phyloP scores from a whole-genome alignment of 2,888 invertebrate genomes.

The Synergus japonicus region DNA sequence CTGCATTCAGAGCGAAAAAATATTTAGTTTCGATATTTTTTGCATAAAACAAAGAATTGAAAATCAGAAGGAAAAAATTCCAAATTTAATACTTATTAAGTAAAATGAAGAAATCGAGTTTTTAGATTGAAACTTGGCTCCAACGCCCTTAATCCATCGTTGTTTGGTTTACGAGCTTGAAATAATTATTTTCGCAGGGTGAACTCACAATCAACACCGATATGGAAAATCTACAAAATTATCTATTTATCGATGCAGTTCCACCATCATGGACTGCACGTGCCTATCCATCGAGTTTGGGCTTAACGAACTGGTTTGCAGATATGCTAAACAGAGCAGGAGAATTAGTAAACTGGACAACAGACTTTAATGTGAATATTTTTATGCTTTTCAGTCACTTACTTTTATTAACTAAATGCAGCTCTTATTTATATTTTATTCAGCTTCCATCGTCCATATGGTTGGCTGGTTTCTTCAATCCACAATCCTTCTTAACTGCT shows the following conservation, averaged over 20 bases:
- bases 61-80: no score
- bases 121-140: no score
- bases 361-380: constrained; percentile 85
- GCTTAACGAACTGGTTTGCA: constrained; percentile 91
- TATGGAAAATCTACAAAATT: constrained; percentile 92
- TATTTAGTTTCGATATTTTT: no score
- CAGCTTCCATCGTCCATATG: constrained; percentile 92
- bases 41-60: no score
- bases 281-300: constrained; percentile 93
- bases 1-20: no score
- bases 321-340: constrained; percentile 89
- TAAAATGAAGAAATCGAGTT: no score
- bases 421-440: constrained; percentile 43
- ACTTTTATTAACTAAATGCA: background rate
- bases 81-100: no score
- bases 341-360: constrained; percentile 92
- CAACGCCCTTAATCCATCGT: no score
- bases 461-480: constrained; percentile 97
- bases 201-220: constrained; percentile 94
- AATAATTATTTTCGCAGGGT: constrained; percentile 80
- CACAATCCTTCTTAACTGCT: constrained; percentile 96
- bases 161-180: background rate
- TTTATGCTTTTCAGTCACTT: constrained; percentile 1
- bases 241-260: constrained; percentile 93
- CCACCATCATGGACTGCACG: constrained; percentile 90